These are phyloP conservation scores for Lophotriccus pileatus DNA, from an alignment of 2,797 vertebrate genomes.

Conservation along the genomic window DNA sequence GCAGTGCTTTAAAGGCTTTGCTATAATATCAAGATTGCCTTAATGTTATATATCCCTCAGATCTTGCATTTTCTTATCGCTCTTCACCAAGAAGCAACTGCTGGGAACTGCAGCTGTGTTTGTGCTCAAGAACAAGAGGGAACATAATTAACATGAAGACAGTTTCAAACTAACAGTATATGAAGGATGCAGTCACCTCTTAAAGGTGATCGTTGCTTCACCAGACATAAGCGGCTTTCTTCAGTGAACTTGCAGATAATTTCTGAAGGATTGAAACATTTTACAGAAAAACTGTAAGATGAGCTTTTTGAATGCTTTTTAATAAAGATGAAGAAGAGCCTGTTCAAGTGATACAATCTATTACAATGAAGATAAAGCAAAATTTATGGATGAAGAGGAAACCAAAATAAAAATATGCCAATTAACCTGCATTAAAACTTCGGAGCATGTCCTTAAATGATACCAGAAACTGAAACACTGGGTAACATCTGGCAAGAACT, in stretches of 20 bases:
- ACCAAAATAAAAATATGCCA: neutral
- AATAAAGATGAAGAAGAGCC: neutral
- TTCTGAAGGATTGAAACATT: neutral
- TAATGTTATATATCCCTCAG: neutral
- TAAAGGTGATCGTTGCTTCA: neutral
- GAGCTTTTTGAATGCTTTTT: neutral
- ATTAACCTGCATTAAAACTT: neutral
- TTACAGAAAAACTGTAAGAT: neutral
- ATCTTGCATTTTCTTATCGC: neutral
- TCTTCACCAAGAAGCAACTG: neutral
- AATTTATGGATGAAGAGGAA: neutral
- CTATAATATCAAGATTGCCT: neutral
- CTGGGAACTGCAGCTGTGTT: neutral
- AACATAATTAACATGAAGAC: neutral
- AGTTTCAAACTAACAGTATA: neutral
- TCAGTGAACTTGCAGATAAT: neutral
- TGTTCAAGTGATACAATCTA: neutral
- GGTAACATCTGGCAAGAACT: neutral
- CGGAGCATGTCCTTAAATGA: neutral
- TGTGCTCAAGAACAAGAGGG: neutral
- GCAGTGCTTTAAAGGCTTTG: neutral
- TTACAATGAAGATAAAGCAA: neutral
- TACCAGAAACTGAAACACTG: neutral
- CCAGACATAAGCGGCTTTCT: neutral
- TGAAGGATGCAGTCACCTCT: neutral